phyloP scores from a whole-genome alignment of 2,888 invertebrate genomes.

The Oscheius sp. region DNA sequence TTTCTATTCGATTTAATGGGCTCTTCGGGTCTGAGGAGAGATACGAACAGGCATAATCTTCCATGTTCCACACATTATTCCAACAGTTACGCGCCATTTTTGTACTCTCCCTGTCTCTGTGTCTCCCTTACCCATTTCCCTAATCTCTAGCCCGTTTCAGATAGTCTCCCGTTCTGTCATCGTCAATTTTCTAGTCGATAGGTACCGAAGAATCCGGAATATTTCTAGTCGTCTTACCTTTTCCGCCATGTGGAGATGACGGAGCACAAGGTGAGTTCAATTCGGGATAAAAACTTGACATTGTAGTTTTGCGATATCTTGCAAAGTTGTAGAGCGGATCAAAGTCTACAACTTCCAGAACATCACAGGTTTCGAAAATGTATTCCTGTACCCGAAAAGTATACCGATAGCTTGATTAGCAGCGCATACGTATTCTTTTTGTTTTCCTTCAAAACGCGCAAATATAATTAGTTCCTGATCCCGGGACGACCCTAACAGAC shows the following conservation, averaged over 20 bases:
- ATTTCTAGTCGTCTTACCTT: slow-evolving; percentile 7
- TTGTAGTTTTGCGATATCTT: neutral
- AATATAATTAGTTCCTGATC: no score
- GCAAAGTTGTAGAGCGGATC: neutral
- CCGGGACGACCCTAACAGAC: no score
- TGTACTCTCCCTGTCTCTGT: neutral
- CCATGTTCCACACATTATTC: neutral
- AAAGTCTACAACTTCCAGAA: no score
- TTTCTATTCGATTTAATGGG: slow-evolving; percentile 34
- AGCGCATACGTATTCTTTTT: no score
- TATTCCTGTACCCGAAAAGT: no score
- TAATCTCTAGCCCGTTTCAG: neutral
- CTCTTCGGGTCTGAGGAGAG: no score
- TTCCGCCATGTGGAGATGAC: slow-evolving; percentile 19
- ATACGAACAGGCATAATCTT: slow-evolving; percentile 29
- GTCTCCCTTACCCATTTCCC: neutral
- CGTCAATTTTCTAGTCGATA: no score
- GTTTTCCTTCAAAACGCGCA: no score
- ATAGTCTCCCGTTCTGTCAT: neutral
- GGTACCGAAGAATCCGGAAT: no score
- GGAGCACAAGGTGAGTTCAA: slow-evolving; percentile 20
- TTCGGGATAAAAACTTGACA: neutral
- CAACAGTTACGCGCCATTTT: neutral
- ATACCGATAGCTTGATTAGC: no score
- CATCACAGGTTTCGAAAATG: no score